Conservation (phyloP, 1,140 invertebrate species). For the Latrodectus geometricus region DNA sequence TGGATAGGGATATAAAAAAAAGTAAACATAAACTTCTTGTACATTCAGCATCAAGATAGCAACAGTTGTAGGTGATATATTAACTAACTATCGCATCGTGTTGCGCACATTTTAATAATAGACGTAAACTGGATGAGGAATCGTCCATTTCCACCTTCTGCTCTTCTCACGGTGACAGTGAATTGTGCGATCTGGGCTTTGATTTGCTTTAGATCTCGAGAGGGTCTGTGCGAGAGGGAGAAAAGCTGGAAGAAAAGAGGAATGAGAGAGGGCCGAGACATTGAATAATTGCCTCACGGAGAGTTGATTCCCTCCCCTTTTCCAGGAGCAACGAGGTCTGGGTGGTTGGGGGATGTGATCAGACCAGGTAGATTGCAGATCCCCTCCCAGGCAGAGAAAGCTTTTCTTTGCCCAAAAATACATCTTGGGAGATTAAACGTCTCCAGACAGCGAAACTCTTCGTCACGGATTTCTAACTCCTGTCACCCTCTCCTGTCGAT, state of each 20-base stretch:
- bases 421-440: slow-evolving; percentile 58
- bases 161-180: slow-evolving; percentile 29
- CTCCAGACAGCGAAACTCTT: slow-evolving; percentile 53
- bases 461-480: slow-evolving; percentile 59
- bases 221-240: not conserved
- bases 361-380: slow-evolving; percentile 51
- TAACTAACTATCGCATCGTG: no score
- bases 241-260: not conserved
- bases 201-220: slow-evolving; percentile 42
- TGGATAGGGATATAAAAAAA: no score
- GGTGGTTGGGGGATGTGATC: not conserved
- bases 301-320: slow-evolving; percentile 51
- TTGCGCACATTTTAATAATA: no score
- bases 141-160: no score
- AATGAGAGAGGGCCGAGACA: slow-evolving; percentile 13
- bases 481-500: slow-evolving; percentile 56
- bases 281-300: slow-evolving; percentile 48
- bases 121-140: no score
- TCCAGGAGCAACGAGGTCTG: not conserved
- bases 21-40: no score
- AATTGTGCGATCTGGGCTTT: slow-evolving; percentile 50
- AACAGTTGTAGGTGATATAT: no score
- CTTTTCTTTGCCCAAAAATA: slow-evolving; percentile 55
- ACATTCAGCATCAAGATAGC: no score
- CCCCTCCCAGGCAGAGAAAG: slow-evolving; percentile 31